Base-by-base conservation (phyloP, 2,113 vertebrate genomes). In the Gobiocypris rarus region DNA sequence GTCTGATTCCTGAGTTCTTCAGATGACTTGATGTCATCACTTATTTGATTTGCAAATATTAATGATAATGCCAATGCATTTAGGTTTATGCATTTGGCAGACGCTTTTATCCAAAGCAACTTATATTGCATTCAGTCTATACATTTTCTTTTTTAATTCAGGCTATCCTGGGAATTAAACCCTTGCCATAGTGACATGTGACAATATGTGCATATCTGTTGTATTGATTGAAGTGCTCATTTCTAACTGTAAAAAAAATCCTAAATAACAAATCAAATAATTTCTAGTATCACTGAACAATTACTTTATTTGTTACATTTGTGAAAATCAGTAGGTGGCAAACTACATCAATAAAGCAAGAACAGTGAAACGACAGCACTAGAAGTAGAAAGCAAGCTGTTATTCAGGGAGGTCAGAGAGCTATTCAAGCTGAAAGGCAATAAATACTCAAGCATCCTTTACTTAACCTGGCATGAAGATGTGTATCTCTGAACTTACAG, bases 381-480 rank as follows among this genome's bases (percentile, higher is more conserved):
- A 65, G 26, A 28, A 45, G 69, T 8, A 71, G 41, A 73, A 14
- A 45, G 41, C 3, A 24, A 13, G 24, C 11, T 45, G 70, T 48
- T 73, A 14, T 26, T 48, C 41, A 73, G 41, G 11, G 41, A 73
- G 70, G 70, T 73, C 41, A 48, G 13, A 41, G 9, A 41, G 67
- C 34, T 22, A 41, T 48, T 73, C 38, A 48, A 48, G 41, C n/a
- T 15, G n/a, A 26, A 73, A 73, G 41, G n/a, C 70, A 41, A 73
- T 73, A 73, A 48, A 73, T 73, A 45, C 70, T 73, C 70, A 73
- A 73, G 70, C 41, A 48, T 45, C 41, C 70, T 48, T 73, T 73
- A 73, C 41, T 26, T 48, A 73, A 48, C 41, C 41, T 48, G 41
- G n/a, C 69, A 45, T 9, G 13, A 73, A 45, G 69, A 73, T 73